A percentile compares a stretch with the other conserved stretches of the same genome.
phyloP scores from a whole-genome alignment of 2,888 invertebrate genomes.

The Diabrotica balteata region DNA sequence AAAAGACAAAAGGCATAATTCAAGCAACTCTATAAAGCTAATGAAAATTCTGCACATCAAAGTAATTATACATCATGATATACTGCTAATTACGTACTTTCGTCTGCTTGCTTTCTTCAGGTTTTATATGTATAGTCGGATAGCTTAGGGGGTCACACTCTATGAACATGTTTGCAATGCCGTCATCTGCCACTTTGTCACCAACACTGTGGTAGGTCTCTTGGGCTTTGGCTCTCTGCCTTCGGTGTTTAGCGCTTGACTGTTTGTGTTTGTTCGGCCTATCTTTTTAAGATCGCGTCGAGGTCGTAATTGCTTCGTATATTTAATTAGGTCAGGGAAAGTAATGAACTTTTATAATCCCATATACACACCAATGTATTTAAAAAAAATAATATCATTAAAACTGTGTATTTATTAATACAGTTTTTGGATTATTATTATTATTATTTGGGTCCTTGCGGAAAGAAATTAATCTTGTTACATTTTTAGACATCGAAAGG shows the following conservation, averaged over 20 bases:
- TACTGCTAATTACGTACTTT: constrained; percentile 19
- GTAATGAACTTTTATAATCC: too few species aligned
- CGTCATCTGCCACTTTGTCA: constrained; percentile 60
- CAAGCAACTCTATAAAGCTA: constrained; percentile 6
- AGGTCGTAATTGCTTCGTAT: neutral
- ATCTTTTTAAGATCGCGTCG: constrained; percentile 9
- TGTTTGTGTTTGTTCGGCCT: neutral
- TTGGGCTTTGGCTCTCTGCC: constrained; percentile 3
- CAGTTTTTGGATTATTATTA: too few species aligned
- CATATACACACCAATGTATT: too few species aligned
- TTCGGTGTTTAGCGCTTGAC: constrained; percentile 7
- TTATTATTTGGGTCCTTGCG: too few species aligned
- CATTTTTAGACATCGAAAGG: too few species aligned
- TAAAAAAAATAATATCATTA: too few species aligned
- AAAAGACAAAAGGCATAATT: constrained; percentile 14
- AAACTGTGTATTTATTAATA: too few species aligned
- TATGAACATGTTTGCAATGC: constrained; percentile 46
- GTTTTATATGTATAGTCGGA: neutral
- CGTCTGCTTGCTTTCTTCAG: neutral
- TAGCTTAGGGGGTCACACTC: constrained; percentile 42
- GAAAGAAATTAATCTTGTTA: too few species aligned
- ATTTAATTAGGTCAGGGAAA: constrained; percentile 7
- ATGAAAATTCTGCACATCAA: constrained; percentile 14
- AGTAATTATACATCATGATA: constrained; percentile 18
- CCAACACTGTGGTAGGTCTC: constrained; percentile 59